Evolutionary conservation across 1,140 invertebrate species (phyloP).

Genomic region (Hesperophylax magnus): DNA sequence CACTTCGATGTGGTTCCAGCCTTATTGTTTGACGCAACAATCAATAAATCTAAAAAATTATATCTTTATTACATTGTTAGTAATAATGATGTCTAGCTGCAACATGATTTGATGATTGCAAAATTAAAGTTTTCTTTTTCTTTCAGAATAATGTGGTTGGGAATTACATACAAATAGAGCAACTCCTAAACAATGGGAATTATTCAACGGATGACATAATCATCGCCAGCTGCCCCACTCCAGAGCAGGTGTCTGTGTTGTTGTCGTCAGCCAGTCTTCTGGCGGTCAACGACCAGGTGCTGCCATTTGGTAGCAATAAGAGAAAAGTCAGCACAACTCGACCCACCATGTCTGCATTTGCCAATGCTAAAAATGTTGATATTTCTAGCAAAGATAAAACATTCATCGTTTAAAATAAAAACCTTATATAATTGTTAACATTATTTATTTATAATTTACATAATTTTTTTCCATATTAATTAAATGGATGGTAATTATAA

Average conservation of each 20-base stretch:
- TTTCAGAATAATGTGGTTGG: constrained; percentile 90
- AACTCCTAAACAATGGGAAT: constrained; percentile 79
- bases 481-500: constrained; percentile 18
- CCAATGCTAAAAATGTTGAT: not conserved
- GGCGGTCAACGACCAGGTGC: constrained; percentile 65
- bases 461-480: constrained; percentile 33
- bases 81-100: too few species aligned
- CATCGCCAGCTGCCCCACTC: constrained; percentile 89
- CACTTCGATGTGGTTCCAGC: too few species aligned
- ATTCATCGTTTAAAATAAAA: constrained; percentile 48
- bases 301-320: constrained; percentile 66
- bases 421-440: constrained; percentile 17
- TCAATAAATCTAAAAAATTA: too few species aligned
- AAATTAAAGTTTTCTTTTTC: constrained; percentile 47
- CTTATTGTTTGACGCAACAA: too few species aligned
- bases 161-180: constrained; percentile 86
- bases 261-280: constrained; percentile 82
- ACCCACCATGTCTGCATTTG: constrained; percentile 6
- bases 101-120: too few species aligned
- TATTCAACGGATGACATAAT: constrained; percentile 87
- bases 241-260: constrained; percentile 93
- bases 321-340: constrained; percentile 60
- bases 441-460: constrained; percentile 46
- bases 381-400: constrained; percentile 48
- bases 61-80: too few species aligned